These are phyloP conservation scores for Bilobella aurantiaca DNA, from an alignment of 1,140 invertebrate genomes.

Conservation along the genomic window DNA sequence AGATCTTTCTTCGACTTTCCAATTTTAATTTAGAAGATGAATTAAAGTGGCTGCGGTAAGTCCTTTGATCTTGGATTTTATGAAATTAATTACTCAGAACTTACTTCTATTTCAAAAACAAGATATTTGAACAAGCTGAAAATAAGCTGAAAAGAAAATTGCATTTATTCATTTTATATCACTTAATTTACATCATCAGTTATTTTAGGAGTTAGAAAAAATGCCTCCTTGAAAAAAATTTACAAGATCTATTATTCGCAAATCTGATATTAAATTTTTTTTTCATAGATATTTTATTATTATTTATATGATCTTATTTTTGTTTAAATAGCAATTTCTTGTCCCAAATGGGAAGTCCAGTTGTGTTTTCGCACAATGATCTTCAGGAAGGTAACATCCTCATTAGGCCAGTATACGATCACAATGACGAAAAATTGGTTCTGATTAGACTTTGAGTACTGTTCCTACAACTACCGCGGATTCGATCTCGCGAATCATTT, in stretches of 20 bases:
- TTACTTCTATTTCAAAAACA: too few species aligned
- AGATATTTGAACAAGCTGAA: too few species aligned
- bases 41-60: slow-evolving; percentile 52
- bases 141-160: background rate
- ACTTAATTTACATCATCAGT: too few species aligned
- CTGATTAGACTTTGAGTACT: slow-evolving; percentile 90
- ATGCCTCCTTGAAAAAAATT: too few species aligned
- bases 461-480: slow-evolving; percentile 82
- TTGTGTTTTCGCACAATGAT: slow-evolving; percentile 96
- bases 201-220: too few species aligned
- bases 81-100: too few species aligned
- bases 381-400: slow-evolving; percentile 78
- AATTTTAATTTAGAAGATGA: slow-evolving; percentile 53
- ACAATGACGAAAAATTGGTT: slow-evolving; percentile 45
- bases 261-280: too few species aligned
- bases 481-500: slow-evolving; percentile 96
- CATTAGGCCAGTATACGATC: slow-evolving; percentile 32
- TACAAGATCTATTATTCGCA: too few species aligned
- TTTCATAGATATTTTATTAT: too few species aligned
- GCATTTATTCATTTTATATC: too few species aligned
- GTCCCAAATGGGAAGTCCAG: slow-evolving; percentile 53
- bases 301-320: background rate
- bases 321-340: slow-evolving; percentile 41
- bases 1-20: slow-evolving; percentile 25
- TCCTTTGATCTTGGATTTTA: too few species aligned